Evolutionary conservation across 2,113 vertebrate genomes (phyloP).

Genomic region (Xiphias gladius): DNA sequence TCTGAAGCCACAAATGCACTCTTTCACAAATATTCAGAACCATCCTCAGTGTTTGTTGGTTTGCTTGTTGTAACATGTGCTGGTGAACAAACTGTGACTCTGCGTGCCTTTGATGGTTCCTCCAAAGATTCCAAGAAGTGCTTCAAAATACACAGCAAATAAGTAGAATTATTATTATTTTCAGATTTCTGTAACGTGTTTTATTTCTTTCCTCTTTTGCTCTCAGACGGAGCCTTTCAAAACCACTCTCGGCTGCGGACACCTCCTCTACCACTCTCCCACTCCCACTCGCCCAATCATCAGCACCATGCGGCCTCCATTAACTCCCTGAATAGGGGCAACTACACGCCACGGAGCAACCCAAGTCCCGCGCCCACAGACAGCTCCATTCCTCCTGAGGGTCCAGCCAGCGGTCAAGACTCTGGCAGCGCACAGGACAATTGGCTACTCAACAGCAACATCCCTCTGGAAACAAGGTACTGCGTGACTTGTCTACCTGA

Average conservation of each 20-base stretch:
- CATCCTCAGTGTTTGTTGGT: neutral
- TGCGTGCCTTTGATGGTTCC: conserved; percentile 25
- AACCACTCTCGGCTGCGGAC: conserved; percentile 94
- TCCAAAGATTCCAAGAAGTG: conserved; percentile 35
- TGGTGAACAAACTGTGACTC: conserved; percentile 15
- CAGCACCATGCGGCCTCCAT: conserved; percentile 94
- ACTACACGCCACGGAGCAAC: conserved; percentile 96
- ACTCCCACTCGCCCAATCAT: conserved; percentile 92
- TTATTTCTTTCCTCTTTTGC: conserved; percentile 28
- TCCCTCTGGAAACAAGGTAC: conserved; percentile 98
- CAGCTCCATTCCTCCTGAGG: conserved; percentile 92
- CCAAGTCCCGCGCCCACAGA: conserved; percentile 96
- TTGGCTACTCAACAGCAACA: conserved; percentile 99
- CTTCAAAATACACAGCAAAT: conserved; percentile 12
- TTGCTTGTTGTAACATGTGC: neutral
- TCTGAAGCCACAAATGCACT: conserved; percentile 1
- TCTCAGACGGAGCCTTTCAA: conserved; percentile 91
- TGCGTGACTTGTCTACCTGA: conserved; percentile 6
- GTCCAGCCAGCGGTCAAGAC: conserved; percentile 88
- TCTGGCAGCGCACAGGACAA: conserved; percentile 93
- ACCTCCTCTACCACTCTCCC: conserved; percentile 92
- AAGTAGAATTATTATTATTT: conserved; percentile 4
- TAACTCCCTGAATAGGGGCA: conserved; percentile 94
- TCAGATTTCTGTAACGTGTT: conserved; percentile 6
- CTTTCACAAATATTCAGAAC: conserved; percentile 13